Conservation (phyloP, 2,888 invertebrate species). For the Lymantria monacha region DNA sequence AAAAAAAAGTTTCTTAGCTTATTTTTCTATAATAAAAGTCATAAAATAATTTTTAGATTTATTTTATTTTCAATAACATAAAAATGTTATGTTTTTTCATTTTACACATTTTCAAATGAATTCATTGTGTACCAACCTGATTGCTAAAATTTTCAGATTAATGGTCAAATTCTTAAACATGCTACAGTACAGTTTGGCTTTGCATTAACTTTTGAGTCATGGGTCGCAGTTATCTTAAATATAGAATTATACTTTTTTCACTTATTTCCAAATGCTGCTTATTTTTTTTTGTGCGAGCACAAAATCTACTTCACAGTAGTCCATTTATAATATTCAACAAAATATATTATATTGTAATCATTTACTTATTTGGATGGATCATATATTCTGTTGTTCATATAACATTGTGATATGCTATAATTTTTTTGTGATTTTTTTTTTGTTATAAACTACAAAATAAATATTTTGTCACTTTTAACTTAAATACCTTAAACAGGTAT, state of each 20-base stretch:
- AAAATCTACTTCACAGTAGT: constrained; percentile 70
- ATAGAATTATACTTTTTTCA: constrained; percentile 70
- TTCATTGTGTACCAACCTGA: constrained; percentile 72
- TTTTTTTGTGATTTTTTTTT: constrained; percentile 73
- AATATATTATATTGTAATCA: constrained; percentile 72
- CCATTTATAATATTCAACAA: constrained; percentile 72
- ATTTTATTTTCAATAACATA: constrained; percentile 84
- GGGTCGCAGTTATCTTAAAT: constrained; percentile 54
- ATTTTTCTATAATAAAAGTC: constrained; percentile 41
- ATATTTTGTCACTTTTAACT: constrained; percentile 56
- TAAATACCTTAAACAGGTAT: constrained; percentile 65
- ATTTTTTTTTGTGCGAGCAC: constrained; percentile 66
- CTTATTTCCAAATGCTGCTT: constrained; percentile 80
- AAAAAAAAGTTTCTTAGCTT: no score
- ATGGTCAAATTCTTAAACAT: constrained; percentile 62
- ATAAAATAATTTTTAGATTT: constrained; percentile 72
- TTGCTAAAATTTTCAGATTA: constrained; percentile 72
- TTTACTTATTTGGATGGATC: constrained; percentile 67
- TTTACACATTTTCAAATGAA: constrained; percentile 79
- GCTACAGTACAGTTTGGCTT: constrained; percentile 75
- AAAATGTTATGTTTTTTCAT: constrained; percentile 81
- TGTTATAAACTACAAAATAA: constrained; percentile 45
- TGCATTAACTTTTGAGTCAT: constrained; percentile 62
- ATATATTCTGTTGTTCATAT: constrained; percentile 56
- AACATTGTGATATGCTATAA: constrained; percentile 73